Conservation (phyloP, 2,888 invertebrate genomes). For the Nomada ferruginata region DNA sequence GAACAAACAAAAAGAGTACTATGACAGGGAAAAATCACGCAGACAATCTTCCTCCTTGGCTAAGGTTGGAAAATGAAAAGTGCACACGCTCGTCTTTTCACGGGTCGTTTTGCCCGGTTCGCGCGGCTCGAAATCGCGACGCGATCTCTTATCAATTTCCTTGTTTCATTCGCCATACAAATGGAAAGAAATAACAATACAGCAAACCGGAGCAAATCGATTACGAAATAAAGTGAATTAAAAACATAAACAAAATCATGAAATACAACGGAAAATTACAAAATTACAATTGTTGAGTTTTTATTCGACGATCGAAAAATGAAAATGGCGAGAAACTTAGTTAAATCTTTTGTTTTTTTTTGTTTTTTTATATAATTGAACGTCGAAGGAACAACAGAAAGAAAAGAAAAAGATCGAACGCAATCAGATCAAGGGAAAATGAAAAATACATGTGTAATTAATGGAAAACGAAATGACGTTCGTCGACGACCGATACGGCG, state of each 20-base stretch:
- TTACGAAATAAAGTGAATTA: not conserved
- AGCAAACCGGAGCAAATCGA: not conserved
- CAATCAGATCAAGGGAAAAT: conserved; percentile 34
- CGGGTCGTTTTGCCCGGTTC: not conserved
- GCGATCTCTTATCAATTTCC: not conserved
- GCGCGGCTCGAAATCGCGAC: conserved; percentile 21
- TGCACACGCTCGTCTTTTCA: conserved; percentile 59
- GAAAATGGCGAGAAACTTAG: conserved; percentile 21
- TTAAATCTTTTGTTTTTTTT: not conserved
- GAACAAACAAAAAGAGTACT: not conserved
- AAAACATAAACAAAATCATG: not conserved
- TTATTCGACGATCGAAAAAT: not conserved
- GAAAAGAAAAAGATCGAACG: conserved; percentile 45
- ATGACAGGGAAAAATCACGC: conserved; percentile 38
- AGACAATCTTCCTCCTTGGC: conserved; percentile 56
- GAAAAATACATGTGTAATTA: conserved; percentile 11
- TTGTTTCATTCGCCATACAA: too few species aligned
- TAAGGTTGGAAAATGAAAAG: conserved; percentile 64
- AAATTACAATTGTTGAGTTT: not conserved
- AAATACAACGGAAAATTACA: not conserved
- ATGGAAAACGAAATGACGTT: conserved; percentile 30
- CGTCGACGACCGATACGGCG: conserved; percentile 49
- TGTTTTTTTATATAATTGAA: not conserved
- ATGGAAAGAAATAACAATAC: not conserved
- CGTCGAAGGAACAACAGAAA: conserved; percentile 52